A percentile compares a stretch with the other conserved stretches of the same genome.
Conservation (phyloP, 2,797 vertebrate species). For the Enteromius anoplus region DNA sequence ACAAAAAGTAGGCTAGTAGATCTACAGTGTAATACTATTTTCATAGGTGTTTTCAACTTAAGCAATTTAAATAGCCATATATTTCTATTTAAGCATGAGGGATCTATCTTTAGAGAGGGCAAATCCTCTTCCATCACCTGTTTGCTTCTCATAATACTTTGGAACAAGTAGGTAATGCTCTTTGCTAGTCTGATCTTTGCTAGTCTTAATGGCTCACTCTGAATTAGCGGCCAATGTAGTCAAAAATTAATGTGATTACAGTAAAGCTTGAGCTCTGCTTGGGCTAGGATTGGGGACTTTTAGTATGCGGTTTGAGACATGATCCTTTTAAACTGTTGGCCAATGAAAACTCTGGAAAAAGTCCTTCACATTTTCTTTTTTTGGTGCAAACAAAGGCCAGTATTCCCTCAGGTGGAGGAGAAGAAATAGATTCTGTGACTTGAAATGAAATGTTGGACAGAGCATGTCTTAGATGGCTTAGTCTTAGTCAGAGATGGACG, state of each 20-base stretch:
- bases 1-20: neutral
- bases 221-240: constrained; percentile 27
- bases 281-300: constrained; percentile 6
- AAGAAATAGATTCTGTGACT: neutral
- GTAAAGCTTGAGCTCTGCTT: neutral
- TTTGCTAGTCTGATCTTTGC: constrained; percentile 33
- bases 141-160: constrained; percentile 44
- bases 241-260: constrained; percentile 41
- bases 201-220: constrained; percentile 36
- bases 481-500: constrained; percentile 11
- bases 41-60: neutral
- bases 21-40: neutral
- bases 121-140: constrained; percentile 35
- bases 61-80: neutral
- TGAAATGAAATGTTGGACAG: neutral
- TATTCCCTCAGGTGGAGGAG: neutral
- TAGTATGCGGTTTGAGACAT: constrained; percentile 6
- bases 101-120: constrained; percentile 25
- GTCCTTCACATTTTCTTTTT: neutral
- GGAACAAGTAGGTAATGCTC: constrained; percentile 39
- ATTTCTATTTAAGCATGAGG: constrained; percentile 17
- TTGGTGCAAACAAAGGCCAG: neutral
- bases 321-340: neutral
- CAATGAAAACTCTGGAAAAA: constrained; percentile 3
- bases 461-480: constrained; percentile 14